Evolutionary conservation across 2,888 invertebrate genomes (phyloP), one percentile per base, ranked within the genome.

Genomic region (Quadroppia sp.): DNA sequence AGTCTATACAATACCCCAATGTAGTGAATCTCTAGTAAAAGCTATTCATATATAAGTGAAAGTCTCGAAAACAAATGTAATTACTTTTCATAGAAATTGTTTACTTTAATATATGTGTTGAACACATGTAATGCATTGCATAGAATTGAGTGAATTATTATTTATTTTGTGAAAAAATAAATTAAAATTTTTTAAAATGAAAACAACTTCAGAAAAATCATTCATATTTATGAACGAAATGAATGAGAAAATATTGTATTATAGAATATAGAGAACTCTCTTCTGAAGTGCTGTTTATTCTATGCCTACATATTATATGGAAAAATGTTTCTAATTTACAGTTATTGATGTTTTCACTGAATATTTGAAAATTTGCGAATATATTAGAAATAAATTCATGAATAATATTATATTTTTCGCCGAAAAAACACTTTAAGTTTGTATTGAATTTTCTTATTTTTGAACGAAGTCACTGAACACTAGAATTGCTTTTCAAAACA

Each of bases 221-320:
- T 45, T 45, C 45, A 45, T 45, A 45, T 45, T 45, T 45, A 45
- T 45, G 45, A 15, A 45, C 45, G 45, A 45, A 45, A 45, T 45
- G 45, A 45, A 45, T 45, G 45, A 45, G 2, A 45, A n/a, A n/a
- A n/a, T n/a, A n/a, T n/a, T n/a, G 2, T 45, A 45, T 45, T 45
- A 45, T 11, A n/a, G n/a, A 45, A 17, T 45, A 3, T 15, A 9
- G 9, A 17, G 2, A 45, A 45, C 45, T 45, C 45, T 45, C 17
- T 4, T 15, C 6, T n/a, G 3, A 45, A 45, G n/a, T 45, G n/a
- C n/a, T 45, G n/a, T 45, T 17, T 45, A 45, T 45, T 45, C 15
- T 9, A 13, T 45, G 45, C 3, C n/a, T 45, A 45, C 15, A 45
- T n/a, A 45, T 13, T 40, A 45, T 45, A 3, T 45, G 36, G 2